Percentiles rank a stretch among this genome's conserved stretches.
Conservation (phyloP, 2,888 invertebrate species). For the Acanthosepion esculentum region DNA sequence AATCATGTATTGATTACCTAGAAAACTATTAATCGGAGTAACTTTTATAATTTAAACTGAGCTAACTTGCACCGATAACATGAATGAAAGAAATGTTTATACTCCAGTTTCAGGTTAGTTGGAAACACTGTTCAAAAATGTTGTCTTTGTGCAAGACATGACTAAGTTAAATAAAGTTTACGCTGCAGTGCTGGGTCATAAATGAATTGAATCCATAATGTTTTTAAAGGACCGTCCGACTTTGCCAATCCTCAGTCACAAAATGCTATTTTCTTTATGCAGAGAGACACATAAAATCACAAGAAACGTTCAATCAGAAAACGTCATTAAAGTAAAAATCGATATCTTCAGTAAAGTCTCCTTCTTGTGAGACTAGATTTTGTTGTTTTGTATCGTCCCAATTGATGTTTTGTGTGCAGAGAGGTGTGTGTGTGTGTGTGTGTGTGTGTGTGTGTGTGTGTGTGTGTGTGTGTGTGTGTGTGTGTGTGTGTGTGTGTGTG, state of each 20-base stretch:
- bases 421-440: neutral
- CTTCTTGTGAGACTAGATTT: neutral
- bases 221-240: neutral
- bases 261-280: neutral
- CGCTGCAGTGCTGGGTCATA: no score
- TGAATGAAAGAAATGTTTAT: neutral
- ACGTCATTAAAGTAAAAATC: neutral
- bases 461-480: no score
- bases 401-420: neutral
- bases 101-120: neutral
- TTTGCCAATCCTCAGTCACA: neutral
- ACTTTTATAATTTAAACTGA: neutral
- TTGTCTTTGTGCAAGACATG: neutral
- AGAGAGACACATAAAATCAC: neutral
- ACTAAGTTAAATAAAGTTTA: no score
- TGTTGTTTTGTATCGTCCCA: neutral
- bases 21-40: neutral
- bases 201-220: neutral
- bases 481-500: neutral
- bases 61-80: neutral
- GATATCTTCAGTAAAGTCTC: neutral
- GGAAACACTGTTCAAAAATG: neutral
- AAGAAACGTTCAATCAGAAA: neutral
- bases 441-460: neutral
- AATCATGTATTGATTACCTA: no score